Conservation (phyloP, 2,888 invertebrate species). For the Pammene fasciana region DNA sequence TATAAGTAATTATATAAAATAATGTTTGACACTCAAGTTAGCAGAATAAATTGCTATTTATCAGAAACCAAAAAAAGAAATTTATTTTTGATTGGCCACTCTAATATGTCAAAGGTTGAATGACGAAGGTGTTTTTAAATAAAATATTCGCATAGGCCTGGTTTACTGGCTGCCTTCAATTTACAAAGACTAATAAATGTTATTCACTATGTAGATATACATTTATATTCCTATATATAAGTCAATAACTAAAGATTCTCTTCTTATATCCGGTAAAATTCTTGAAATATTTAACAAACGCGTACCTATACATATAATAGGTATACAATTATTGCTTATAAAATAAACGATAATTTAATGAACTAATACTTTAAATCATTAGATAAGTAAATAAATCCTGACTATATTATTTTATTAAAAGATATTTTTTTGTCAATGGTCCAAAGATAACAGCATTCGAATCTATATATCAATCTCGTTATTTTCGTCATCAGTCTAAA, state of each 20-base stretch:
- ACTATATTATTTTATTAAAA: background rate
- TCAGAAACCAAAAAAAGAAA: background rate
- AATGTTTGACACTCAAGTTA: background rate
- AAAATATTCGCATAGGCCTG: background rate
- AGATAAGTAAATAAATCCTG: background rate
- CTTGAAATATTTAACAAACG: too few relatives aligned
- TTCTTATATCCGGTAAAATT: background rate
- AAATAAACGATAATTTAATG: too few relatives aligned
- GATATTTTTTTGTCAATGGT: background rate
- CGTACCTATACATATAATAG: too few relatives aligned
- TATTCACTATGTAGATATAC: too few relatives aligned
- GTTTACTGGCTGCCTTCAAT: background rate
- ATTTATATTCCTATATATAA: too few relatives aligned
- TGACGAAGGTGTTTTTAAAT: constrained; percentile 1
- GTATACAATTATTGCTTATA: background rate
- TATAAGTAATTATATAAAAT: constrained; percentile 23
- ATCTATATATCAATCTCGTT: constrained; percentile 2
- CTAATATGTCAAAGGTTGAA: background rate
- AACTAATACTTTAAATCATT: too few relatives aligned
- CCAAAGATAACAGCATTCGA: background rate
- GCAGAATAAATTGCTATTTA: constrained; percentile 3
- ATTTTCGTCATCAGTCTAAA: constrained; percentile 1
- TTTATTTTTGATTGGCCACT: background rate
- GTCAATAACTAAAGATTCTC: too few relatives aligned
- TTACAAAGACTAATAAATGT: background rate